These are phyloP conservation scores for Esox lucius DNA, from an alignment of 2,797 vertebrate species.

Conservation along the genomic window DNA sequence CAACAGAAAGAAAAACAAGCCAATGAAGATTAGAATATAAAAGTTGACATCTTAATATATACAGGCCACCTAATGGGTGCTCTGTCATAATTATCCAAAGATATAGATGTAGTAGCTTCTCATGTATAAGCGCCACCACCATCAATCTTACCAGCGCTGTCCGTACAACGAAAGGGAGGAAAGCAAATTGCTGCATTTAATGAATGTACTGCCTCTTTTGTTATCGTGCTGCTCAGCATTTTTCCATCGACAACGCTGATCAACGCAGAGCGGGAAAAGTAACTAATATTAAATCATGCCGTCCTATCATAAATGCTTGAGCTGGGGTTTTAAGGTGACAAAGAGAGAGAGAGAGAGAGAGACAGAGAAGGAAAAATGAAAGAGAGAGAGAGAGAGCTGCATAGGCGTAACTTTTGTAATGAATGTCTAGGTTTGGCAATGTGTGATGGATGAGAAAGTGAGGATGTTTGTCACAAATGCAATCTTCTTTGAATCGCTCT, in stretches of 20 bases:
- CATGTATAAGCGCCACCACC: constrained; percentile 66
- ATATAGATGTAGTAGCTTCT: constrained; percentile 78
- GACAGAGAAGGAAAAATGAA: constrained; percentile 19
- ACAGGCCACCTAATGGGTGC: constrained; percentile 70
- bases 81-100: constrained; percentile 78
- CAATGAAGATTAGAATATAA: constrained; percentile 66
- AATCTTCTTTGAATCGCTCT: constrained; percentile 69
- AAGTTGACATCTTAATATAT: constrained; percentile 77
- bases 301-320: constrained; percentile 27
- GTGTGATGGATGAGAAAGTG: constrained; percentile 77
- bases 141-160: constrained; percentile 76
- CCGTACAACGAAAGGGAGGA: constrained; percentile 73
- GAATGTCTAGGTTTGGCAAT: constrained; percentile 75
- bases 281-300: constrained; percentile 53
- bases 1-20: constrained; percentile 44
- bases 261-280: constrained; percentile 38
- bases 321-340: background rate
- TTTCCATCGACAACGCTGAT: constrained; percentile 58
- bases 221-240: constrained; percentile 78
- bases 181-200: constrained; percentile 82
- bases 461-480: constrained; percentile 77
- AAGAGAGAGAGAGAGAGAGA: constrained; percentile 16
- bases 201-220: constrained; percentile 78
- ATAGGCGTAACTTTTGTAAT: constrained; percentile 78
- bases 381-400: constrained; percentile 54